phyloP scores from a whole-genome alignment of 2,113 vertebrate species.

The Paedocypris sp. region DNA sequence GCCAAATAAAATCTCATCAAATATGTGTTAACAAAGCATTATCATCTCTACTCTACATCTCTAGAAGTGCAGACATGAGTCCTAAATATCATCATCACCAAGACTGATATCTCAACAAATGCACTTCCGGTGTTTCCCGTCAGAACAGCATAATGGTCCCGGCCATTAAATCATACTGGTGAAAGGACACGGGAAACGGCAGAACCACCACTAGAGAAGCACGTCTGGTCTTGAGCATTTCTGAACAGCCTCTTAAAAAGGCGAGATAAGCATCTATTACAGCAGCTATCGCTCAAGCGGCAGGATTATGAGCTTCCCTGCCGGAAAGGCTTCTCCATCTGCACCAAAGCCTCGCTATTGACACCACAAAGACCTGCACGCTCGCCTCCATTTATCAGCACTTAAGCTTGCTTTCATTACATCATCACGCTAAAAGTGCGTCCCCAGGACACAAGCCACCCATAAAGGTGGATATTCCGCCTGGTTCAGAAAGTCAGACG shows the following conservation, averaged over 20 bases:
- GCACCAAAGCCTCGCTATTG: background rate
- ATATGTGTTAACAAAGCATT: too few species aligned
- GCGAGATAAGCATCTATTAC: slow-evolving; percentile 32
- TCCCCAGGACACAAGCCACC: background rate
- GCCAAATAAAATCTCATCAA: too few species aligned
- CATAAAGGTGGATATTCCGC: background rate
- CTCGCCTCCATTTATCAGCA: background rate
- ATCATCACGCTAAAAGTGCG: background rate
- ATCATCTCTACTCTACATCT: too few species aligned
- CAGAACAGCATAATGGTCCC: background rate
- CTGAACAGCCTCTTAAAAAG: background rate
- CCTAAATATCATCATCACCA: background rate
- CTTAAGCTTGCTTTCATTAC: background rate
- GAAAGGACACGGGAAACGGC: background rate
- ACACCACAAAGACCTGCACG: background rate
- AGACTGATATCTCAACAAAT: background rate
- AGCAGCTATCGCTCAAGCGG: background rate
- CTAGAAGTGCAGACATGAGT: too few species aligned
- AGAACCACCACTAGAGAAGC: background rate
- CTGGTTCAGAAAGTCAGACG: slow-evolving; percentile 29
- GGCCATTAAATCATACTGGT: background rate
- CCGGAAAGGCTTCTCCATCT: background rate
- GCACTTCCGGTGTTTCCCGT: background rate
- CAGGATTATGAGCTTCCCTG: background rate
- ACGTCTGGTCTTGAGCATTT: background rate